Base-by-base conservation (phyloP, 1,140 invertebrate genomes). In the Elysia chlorotica region DNA sequence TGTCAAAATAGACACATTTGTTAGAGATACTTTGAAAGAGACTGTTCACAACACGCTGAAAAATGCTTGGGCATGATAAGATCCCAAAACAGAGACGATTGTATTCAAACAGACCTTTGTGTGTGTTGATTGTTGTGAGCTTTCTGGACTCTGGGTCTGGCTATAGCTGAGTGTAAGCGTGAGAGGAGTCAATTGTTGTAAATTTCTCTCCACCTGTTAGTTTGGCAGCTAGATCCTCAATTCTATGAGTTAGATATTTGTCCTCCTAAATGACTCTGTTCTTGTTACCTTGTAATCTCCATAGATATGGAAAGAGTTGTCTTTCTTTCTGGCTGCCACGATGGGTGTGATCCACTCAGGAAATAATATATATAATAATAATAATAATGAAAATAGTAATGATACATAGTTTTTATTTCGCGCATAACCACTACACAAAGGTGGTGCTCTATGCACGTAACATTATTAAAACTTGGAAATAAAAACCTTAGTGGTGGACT, bases 61-160 rank as follows among this genome's bases (percentile, higher is more conserved):
- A 73, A n/a, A 78, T 70, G 2, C 38, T 71, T 23, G 71, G 71
- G 21, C 59, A 37, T 0, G 65, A 53, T 25, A 19, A 30, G 35
- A 78, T 66, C 10, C 76, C 74, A 68, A 73, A 73, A 59, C 62
- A 63, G 14, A 73, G 38, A 33, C 74, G 25, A 21, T 59, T 65
- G 65, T 70, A 76, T 6, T 76, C 72, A 72, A 83, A 90, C n/a
- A 89, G 69, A 1, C 89, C 89, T 65, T 81, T 81, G n/a, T 84
- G 86, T 5, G 86, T 87, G 61, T 81, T 79, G 36, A 85, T 81
- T 80, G 83, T 75, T 10, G 54, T 36, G 48, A 59, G 69, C 2
- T 59, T 6, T 33, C 69, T 76, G 14, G 78, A 78, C 3, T 76
- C 54, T 0, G 81, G 78, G 76, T 80, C 76, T 6, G 81, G 36